A percentile compares a stretch with the other conserved stretches of the same genome.
Evolutionary conservation across 2,113 vertebrate species (phyloP).

Genomic region (Microtus pennsylvanicus): DNA sequence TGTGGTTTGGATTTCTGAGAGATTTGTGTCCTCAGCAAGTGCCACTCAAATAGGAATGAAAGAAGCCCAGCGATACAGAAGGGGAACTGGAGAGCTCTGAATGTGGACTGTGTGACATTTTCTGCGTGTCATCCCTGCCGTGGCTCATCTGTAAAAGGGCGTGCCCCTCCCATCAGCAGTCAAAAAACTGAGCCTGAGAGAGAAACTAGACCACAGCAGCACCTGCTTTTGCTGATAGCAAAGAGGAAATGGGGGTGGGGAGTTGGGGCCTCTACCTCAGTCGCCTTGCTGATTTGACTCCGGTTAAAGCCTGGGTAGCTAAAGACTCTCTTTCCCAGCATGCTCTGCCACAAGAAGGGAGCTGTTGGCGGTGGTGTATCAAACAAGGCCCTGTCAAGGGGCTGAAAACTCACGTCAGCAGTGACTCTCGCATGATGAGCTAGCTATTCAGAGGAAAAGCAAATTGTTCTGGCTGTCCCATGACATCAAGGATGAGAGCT

Average conservation of each 20-base stretch:
- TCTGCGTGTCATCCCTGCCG: neutral
- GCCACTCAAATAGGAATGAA: neutral
- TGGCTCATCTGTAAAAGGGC: neutral
- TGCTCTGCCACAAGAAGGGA: neutral
- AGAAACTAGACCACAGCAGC: neutral
- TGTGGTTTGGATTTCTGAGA: neutral
- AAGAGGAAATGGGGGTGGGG: neutral
- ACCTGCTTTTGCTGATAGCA: neutral
- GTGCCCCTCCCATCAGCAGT: neutral
- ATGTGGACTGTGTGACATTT: neutral
- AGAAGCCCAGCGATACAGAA: neutral
- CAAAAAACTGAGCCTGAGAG: neutral
- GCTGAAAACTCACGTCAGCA: neutral
- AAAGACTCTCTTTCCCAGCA: neutral
- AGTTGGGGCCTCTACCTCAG: neutral
- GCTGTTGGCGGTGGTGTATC: too few relatives aligned
- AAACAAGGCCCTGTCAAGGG: neutral
- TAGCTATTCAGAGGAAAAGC: conserved; percentile 54
- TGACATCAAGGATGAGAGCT: conserved; percentile 54
- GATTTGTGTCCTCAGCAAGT: neutral
- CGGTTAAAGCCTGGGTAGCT: neutral
- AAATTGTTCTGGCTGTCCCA: conserved; percentile 54
- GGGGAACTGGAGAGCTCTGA: neutral
- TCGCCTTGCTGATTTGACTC: neutral
- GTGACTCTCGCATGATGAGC: conserved; percentile 62